Percentiles rank a stretch among this genome's conserved stretches.
Evolutionary conservation across 2,888 invertebrate genomes (phyloP).

Genomic region (Dryadula phaetusa): DNA sequence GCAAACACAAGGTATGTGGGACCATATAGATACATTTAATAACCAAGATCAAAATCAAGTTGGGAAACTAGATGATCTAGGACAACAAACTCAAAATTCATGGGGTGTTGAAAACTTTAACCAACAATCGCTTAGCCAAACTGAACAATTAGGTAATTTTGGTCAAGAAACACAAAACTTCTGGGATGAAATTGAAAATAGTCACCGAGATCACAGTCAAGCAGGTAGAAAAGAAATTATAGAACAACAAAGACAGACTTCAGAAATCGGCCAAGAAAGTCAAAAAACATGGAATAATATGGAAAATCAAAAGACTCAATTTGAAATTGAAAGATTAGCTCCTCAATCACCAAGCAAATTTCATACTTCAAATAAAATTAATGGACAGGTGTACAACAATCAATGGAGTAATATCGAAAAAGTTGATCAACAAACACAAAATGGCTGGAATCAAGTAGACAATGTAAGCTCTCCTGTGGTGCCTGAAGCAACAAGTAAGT

Average conservation of each 20-base stretch:
- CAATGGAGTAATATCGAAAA: no score
- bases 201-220: constrained; percentile 51
- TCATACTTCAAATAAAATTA: no score
- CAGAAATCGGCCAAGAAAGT: background rate
- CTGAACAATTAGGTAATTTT: constrained; percentile 41
- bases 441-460: constrained; percentile 46
- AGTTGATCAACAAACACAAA: constrained; percentile 47
- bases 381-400: no score
- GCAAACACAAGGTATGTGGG: constrained; percentile 50
- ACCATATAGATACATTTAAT: constrained; percentile 39
- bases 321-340: constrained; percentile 44
- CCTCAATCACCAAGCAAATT: constrained; percentile 50
- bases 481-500: constrained; percentile 46
- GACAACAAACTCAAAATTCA: constrained; percentile 50
- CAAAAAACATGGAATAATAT: no score
- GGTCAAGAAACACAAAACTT: constrained; percentile 52
- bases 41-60: constrained; percentile 51
- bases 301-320: no score
- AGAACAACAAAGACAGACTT: constrained; percentile 50
- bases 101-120: constrained; percentile 48
- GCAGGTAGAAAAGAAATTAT: constrained; percentile 48
- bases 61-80: constrained; percentile 48
- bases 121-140: constrained; percentile 48
- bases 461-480: constrained; percentile 13
- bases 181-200: constrained; percentile 40